phyloP scores from a whole-genome alignment of 35 echinoderm and acorn worm genomes.

The Ophioderma brevispina region DNA sequence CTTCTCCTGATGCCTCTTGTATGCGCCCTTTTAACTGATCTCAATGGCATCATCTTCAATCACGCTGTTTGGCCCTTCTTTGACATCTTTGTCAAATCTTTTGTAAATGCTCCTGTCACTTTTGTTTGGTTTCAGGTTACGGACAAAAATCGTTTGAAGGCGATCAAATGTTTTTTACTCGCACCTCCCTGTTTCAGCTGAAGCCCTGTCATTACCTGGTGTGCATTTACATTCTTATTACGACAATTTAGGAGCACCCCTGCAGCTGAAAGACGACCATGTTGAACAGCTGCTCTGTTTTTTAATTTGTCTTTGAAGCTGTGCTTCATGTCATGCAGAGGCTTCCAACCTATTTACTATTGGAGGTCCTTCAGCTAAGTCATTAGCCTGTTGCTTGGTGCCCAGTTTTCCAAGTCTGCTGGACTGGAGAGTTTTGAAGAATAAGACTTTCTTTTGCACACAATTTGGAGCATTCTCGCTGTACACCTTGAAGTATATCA shows the following conservation, averaged over 20 bases:
- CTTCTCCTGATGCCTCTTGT: neutral
- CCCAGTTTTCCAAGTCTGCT: neutral
- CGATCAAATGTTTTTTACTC: neutral
- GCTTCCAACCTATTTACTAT: too few species aligned
- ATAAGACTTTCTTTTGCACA: neutral
- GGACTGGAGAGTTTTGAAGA: neutral
- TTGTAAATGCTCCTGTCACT: neutral
- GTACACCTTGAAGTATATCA: neutral
- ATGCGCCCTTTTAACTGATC: neutral
- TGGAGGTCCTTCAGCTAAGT: neutral
- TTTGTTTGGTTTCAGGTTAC: neutral
- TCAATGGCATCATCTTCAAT: neutral
- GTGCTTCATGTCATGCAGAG: neutral
- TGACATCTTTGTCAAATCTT: neutral
- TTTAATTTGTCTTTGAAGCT: neutral
- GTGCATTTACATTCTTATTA: neutral
- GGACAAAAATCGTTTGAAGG: neutral
- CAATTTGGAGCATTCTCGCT: neutral
- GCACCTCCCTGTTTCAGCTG: neutral
- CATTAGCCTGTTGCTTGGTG: neutral
- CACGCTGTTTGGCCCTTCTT: neutral
- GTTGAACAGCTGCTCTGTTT: neutral
- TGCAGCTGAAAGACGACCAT: neutral
- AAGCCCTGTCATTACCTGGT: neutral
- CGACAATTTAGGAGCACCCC: neutral